Conservation (phyloP, 2,797 vertebrate species). For the Parambassis ranga region DNA sequence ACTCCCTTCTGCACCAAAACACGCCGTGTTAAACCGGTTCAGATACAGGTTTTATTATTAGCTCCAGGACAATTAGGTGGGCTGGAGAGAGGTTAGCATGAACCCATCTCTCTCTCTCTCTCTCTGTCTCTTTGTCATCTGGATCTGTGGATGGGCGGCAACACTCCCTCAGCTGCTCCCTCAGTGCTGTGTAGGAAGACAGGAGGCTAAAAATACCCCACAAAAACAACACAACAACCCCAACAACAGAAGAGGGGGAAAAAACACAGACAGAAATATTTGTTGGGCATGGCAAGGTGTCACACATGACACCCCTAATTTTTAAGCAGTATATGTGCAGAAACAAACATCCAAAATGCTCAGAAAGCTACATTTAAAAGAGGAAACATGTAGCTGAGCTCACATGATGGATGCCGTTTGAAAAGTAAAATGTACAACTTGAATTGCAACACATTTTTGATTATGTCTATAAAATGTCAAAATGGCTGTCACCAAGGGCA, state of each 20-base stretch:
- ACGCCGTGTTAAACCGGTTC: slow-evolving; percentile 21
- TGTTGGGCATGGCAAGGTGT: background rate
- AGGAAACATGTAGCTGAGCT: too few relatives aligned
- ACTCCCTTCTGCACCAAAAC: slow-evolving; percentile 4
- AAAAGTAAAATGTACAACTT: too few relatives aligned
- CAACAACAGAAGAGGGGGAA: slow-evolving; percentile 13
- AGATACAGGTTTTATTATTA: slow-evolving; percentile 48
- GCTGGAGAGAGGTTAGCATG: slow-evolving; percentile 37
- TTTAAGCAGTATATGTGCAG: background rate
- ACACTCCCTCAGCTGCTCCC: slow-evolving; percentile 56
- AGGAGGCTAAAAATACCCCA: slow-evolving; percentile 71
- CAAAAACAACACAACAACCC: slow-evolving; percentile 35
- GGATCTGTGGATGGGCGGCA: slow-evolving; percentile 43
- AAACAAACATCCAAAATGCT: background rate
- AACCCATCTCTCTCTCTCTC: slow-evolving; percentile 38
- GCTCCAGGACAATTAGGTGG: slow-evolving; percentile 53
- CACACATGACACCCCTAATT: background rate
- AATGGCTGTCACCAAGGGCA: too few relatives aligned
- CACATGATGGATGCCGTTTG: too few relatives aligned
- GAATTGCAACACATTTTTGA: too few relatives aligned
- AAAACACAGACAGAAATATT: background rate
- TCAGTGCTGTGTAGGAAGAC: slow-evolving; percentile 27
- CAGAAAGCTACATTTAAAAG: too few relatives aligned
- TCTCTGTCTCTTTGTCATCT: slow-evolving; percentile 49
- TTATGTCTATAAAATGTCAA: too few relatives aligned